A percentile compares a stretch with the other conserved stretches of the same genome.
Evolutionary conservation across 30 jellyfish, hydroid and myxozoan genomes (phyloP).

Genomic region (Phacellophora camtschatica): DNA sequence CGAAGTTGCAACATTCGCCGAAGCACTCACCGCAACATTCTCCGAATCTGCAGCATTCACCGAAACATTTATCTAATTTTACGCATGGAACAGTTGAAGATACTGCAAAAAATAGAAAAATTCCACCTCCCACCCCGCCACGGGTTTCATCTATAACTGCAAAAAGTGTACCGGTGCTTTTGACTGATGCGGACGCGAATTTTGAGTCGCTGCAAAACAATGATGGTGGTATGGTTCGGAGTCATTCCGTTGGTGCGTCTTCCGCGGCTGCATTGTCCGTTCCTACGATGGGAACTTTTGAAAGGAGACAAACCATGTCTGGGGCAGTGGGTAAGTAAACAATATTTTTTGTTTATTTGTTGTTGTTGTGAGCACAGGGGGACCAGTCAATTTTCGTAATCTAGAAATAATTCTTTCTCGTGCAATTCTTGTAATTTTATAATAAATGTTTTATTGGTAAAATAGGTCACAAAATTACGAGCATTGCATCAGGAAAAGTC

Average conservation of each 20-base stretch:
- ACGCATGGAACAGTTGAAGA: background rate
- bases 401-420: too few species aligned
- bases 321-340: conserved; percentile 25
- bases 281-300: conserved; percentile 14
- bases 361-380: too few species aligned
- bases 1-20: background rate
- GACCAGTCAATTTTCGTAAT: too few species aligned
- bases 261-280: conserved; percentile 19
- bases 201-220: background rate
- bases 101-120: conserved; percentile 30
- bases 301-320: conserved; percentile 44
- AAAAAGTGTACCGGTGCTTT: conserved; percentile 64
- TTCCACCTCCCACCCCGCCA: conserved; percentile 99
- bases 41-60: background rate
- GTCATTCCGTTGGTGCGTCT: conserved; percentile 62
- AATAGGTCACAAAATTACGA: too few species aligned
- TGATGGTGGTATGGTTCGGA: conserved; percentile 12
- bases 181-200: conserved; percentile 27
- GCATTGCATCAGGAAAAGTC: too few species aligned
- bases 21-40: background rate
- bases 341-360: background rate
- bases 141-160: conserved; percentile 76
- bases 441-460: too few species aligned
- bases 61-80: background rate
- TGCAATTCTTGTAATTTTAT: too few species aligned